Conservation (phyloP, 1,140 invertebrate genomes). For the Sitobion miscanthi region DNA sequence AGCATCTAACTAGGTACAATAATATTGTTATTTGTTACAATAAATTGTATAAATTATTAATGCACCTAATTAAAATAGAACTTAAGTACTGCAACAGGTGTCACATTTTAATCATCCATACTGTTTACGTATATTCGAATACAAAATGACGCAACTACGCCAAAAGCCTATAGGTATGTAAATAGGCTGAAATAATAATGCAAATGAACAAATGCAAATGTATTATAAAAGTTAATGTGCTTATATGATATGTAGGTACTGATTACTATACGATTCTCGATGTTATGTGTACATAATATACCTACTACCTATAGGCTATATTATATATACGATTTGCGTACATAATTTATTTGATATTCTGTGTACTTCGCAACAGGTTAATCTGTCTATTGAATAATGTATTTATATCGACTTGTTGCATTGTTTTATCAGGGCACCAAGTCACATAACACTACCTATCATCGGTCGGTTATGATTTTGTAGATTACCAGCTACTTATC, state of each 20-base stretch:
- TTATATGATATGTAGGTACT: neutral
- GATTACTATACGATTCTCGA: neutral
- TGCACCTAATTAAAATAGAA: neutral
- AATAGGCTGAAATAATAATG: neutral
- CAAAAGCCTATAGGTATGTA: neutral
- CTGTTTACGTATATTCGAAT: neutral
- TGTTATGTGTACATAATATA: too few species aligned
- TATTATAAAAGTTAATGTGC: neutral
- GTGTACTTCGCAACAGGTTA: neutral
- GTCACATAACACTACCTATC: too few species aligned
- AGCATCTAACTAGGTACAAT: too few species aligned
- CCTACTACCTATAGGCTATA: too few species aligned
- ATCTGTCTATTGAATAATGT: neutral
- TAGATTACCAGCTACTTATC: neutral
- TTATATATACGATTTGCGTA: neutral
- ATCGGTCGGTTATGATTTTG: neutral
- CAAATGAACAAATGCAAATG: neutral
- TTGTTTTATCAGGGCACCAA: too few species aligned
- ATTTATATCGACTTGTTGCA: neutral
- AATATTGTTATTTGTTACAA: too few species aligned
- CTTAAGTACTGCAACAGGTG: neutral
- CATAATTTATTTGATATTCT: neutral
- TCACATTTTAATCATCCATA: too few species aligned
- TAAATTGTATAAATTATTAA: neutral
- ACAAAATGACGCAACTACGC: neutral